Percentiles rank a stretch among this genome's conserved stretches.
phyloP scores from a whole-genome alignment of 2,113 vertebrate species.

The Plecotus auritus region DNA sequence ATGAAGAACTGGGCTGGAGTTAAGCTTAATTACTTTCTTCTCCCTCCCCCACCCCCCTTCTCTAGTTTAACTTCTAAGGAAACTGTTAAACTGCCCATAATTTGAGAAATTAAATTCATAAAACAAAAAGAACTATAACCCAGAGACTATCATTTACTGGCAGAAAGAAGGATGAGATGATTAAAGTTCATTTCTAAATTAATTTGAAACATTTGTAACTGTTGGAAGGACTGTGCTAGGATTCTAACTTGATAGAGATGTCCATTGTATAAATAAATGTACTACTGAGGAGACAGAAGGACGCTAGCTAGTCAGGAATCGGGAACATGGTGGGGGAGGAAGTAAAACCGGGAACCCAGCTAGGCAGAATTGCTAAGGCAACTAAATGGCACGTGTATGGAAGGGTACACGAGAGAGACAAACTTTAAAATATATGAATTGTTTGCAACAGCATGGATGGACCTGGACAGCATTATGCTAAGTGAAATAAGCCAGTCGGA shows the following conservation, averaged over 20 bases:
- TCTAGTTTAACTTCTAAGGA: constrained; percentile 53
- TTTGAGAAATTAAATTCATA: constrained; percentile 53
- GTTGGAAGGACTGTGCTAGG: not conserved
- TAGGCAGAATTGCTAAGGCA: too few species aligned
- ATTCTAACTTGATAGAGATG: not conserved
- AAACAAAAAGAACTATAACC: constrained; percentile 33
- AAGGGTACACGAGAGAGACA: too few species aligned
- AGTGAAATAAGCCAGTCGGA: too few species aligned
- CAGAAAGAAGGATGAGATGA: constrained; percentile 31
- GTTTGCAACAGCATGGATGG: too few species aligned
- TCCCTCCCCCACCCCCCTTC: not conserved
- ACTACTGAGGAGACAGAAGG: too few species aligned
- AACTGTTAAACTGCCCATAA: constrained; percentile 35
- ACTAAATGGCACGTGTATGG: too few species aligned
- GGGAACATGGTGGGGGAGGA: too few species aligned
- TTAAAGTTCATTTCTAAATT: constrained; percentile 6
- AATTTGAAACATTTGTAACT: constrained; percentile 44
- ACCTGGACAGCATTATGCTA: too few species aligned
- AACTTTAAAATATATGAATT: too few species aligned
- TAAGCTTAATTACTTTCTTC: constrained; percentile 61
- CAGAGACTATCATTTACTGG: constrained; percentile 23
- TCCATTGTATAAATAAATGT: not conserved
- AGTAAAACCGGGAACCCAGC: too few species aligned
- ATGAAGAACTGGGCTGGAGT: constrained; percentile 44
- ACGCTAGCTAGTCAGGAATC: too few species aligned